Conservation (phyloP, 37 sponge, comb jelly and placozoan species). For the Axinella damicornis region DNA sequence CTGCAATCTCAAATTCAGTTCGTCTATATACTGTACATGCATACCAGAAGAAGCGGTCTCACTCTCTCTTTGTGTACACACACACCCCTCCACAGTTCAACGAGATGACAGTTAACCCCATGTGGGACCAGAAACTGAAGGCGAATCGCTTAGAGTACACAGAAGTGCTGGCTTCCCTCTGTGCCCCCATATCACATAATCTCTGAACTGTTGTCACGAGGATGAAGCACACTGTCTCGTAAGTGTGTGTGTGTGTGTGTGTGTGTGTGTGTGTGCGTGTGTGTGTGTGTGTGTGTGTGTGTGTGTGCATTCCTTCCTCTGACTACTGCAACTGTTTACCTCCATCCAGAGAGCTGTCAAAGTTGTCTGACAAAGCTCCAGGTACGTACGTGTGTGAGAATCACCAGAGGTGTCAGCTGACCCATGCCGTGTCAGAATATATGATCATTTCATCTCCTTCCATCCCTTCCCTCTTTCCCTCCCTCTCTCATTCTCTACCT, state of each 20-base stretch:
- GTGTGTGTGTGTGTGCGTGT: constrained; percentile 17
- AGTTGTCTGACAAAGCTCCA: no score
- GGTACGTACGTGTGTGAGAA: not conserved
- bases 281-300: constrained; percentile 26
- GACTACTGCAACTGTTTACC: not conserved
- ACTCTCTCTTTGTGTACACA: not conserved
- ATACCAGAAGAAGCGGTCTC: no score
- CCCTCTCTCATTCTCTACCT: not conserved
- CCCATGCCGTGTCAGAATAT: no score
- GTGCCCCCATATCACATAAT: constrained; percentile 36
- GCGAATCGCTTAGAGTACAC: constrained; percentile 61
- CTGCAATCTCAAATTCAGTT: no score
- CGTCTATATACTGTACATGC: no score
- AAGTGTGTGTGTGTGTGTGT: not conserved
- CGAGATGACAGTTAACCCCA: constrained; percentile 47
- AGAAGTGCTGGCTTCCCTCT: constrained; percentile 28
- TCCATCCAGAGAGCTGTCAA: no score
- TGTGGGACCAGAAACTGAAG: constrained; percentile 42
- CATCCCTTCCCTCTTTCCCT: not conserved
- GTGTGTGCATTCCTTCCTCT: not conserved
- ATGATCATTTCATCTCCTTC: no score
- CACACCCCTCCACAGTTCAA: constrained; percentile 57
- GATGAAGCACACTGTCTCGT: constrained; percentile 73
- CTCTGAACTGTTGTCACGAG: constrained; percentile 53
- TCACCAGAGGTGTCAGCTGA: no score